Evolutionary conservation across 2,888 invertebrate genomes (phyloP), one percentile per base, ranked within the genome.

Genomic region (Amiota mariae): DNA sequence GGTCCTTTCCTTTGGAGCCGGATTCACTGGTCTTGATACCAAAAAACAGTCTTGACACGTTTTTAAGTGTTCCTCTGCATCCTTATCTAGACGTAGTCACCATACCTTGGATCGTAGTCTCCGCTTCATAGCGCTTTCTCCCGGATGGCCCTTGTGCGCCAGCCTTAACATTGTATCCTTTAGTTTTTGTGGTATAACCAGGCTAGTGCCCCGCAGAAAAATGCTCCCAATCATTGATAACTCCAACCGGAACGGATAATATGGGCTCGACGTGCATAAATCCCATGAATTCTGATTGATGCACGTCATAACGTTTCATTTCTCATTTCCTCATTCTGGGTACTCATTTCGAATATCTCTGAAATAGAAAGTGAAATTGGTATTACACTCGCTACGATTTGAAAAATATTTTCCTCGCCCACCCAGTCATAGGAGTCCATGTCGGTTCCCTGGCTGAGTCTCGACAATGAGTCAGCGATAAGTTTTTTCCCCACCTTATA

Each of bases 231-330:
- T n/a, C n/a, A n/a, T n/a, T n/a, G n/a, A n/a, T n/a, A n/a, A n/a
- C n/a, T n/a, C n/a, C n/a, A n/a, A n/a, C n/a, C n/a, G n/a, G n/a
- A n/a, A n/a, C n/a, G n/a, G n/a, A n/a, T n/a, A n/a, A n/a, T n/a
- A n/a, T n/a, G n/a, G n/a, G n/a, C n/a, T n/a, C n/a, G n/a, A n/a
- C n/a, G n/a, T n/a, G n/a, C 4, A 13, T 24, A 46, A 36, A 6
- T 63, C 18, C 63, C 63, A 36, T 24, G 63, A 63, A 24, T 36
- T 36, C 12, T 63, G 36, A 11, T 20, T 24, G 1, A 63, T 2
- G 36, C 63, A 63, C 36, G 36, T 63, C 63, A 63, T 63, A 24
- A n/a, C 63, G 63, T 63, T 46, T 13, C 24, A n/a, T n/a, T n/a
- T n/a, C n/a, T n/a, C 12, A 36, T 63, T 63, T 36, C 63, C n/a